These are phyloP conservation scores for Archips crataeganus DNA, from an alignment of 2,888 invertebrate genomes.

Conservation along the genomic window DNA sequence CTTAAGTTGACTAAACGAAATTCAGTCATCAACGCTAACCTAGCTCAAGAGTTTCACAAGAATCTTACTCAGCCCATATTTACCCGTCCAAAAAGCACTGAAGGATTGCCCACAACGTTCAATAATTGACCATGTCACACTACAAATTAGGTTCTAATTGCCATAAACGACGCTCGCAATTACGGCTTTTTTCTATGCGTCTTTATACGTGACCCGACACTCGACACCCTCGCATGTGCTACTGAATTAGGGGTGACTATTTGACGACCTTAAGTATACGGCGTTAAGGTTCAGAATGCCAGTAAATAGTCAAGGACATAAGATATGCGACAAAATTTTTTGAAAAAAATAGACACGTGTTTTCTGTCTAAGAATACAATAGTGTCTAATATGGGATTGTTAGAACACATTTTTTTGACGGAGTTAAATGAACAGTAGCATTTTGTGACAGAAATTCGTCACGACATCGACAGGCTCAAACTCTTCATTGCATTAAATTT, in stretches of 20 bases:
- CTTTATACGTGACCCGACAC: conserved; percentile 63
- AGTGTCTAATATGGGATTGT: conserved; percentile 1
- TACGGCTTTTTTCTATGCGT: conserved; percentile 28
- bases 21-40: not conserved
- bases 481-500: too few relatives aligned
- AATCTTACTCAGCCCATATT: conserved; percentile 17
- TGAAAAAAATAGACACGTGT: conserved; percentile 8
- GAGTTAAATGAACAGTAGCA: not conserved
- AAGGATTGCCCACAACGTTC: conserved; percentile 7
- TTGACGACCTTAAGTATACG: not conserved
- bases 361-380: conserved; percentile 14
- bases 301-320: not conserved
- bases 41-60: conserved; percentile 9
- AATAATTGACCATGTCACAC: conserved; percentile 18
- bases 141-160: conserved; percentile 43
- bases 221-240: conserved; percentile 62
- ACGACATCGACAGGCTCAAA: too few relatives aligned
- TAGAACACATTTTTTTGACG: not conserved
- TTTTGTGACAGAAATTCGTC: not conserved
- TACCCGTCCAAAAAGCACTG: not conserved
- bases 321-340: conserved; percentile 6
- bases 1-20: not conserved
- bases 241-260: conserved; percentile 59
- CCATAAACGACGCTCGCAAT: conserved; percentile 26
- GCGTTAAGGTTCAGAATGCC: not conserved